These are phyloP conservation scores for Ceyx erithaca DNA, from an alignment of 2,797 vertebrate genomes.

Conservation along the genomic window DNA sequence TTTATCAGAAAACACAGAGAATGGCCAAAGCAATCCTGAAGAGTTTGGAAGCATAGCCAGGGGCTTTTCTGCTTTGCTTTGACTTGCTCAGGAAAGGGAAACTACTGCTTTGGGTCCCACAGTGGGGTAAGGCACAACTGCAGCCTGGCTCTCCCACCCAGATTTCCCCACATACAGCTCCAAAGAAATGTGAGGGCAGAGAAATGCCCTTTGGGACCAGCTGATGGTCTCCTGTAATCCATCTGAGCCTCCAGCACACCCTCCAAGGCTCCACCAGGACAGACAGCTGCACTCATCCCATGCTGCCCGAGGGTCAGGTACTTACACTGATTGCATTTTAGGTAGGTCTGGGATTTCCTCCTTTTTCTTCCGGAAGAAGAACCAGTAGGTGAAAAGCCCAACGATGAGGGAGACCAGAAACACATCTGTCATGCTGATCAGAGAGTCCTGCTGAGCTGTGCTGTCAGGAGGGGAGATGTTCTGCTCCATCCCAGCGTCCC, in stretches of 20 bases:
- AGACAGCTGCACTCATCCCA: not conserved
- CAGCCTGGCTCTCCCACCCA: not conserved
- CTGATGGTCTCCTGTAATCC: not conserved
- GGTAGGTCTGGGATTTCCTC: constrained; percentile 90
- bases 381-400: constrained; percentile 90
- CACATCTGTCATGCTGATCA: constrained; percentile 88
- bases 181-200: not conserved
- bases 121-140: not conserved
- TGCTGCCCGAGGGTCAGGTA: not conserved
- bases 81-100: not conserved
- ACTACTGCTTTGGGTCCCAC: not conserved
- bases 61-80: not conserved
- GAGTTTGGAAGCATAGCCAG: not conserved
- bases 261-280: not conserved
- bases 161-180: not conserved
- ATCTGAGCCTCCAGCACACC: not conserved
- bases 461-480: constrained; percentile 37
- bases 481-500: constrained; percentile 71
- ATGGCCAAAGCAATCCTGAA: not conserved
- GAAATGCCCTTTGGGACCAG: not conserved
- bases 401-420: constrained; percentile 89
- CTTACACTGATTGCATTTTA: constrained; percentile 83
- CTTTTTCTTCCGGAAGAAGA: constrained; percentile 92
- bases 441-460: constrained; percentile 71
- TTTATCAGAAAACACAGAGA: not conserved